These are phyloP conservation scores for Latrodectus elegans DNA, from an alignment of 2,888 invertebrate species.

Conservation along the genomic window DNA sequence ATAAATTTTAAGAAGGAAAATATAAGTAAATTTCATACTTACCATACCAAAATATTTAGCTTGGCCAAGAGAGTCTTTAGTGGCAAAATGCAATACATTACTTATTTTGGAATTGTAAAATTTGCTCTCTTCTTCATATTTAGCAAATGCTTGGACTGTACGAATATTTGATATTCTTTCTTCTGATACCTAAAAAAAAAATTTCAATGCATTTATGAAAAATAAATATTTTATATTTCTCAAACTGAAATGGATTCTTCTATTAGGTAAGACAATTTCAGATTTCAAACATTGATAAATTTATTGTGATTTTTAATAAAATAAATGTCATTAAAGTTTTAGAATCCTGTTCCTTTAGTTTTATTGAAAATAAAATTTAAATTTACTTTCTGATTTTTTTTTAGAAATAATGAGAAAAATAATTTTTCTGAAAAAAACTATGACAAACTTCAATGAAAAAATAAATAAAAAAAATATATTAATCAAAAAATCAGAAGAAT, in stretches of 20 bases:
- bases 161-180: conserved; percentile 93
- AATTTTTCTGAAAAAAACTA: not conserved
- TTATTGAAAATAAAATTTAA: not conserved
- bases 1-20: not conserved
- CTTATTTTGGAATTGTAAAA: conserved; percentile 82
- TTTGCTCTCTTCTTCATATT: conserved; percentile 85
- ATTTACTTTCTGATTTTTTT: not conserved
- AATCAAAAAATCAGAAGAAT: too few relatives aligned
- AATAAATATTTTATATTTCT: too few relatives aligned
- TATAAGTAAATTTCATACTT: conserved; percentile 71
- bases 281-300: too few relatives aligned
- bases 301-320: too few relatives aligned
- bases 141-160: conserved; percentile 94
- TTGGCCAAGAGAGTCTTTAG: conserved; percentile 89
- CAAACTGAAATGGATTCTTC: too few relatives aligned
- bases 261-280: too few relatives aligned
- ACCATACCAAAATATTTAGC: conserved; percentile 94
- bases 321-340: too few relatives aligned
- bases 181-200: conserved; percentile 81
- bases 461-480: too few relatives aligned
- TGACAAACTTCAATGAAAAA: too few relatives aligned
- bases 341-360: too few relatives aligned
- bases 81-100: conserved; percentile 84
- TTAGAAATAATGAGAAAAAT: not conserved
- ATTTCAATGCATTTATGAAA: too few relatives aligned